Conservation (phyloP, 2,888 invertebrate genomes). For the Lasioglossum calceatum region DNA sequence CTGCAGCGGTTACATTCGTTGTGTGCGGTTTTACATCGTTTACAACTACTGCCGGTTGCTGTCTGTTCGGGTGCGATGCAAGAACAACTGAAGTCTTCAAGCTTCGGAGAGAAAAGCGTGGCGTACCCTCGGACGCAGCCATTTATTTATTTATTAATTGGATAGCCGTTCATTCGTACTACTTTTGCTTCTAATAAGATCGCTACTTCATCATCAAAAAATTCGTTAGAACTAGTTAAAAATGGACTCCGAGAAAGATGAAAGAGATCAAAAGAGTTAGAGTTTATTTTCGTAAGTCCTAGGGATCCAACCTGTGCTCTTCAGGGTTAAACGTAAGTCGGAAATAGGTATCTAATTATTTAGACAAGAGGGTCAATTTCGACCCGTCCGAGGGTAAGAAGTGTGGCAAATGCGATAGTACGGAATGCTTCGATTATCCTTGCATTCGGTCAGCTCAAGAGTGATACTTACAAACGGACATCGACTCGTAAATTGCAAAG, state of each 20-base stretch:
- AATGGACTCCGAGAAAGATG: background rate
- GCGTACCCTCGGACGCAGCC: background rate
- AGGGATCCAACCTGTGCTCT: background rate
- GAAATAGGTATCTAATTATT: background rate
- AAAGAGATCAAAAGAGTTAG: background rate
- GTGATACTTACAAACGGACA: conserved; percentile 36
- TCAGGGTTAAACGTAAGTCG: background rate
- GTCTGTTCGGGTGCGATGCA: conserved; percentile 35
- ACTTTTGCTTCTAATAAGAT: background rate
- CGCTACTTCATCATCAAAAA: background rate
- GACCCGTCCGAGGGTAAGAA: background rate
- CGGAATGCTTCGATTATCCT: conserved; percentile 53
- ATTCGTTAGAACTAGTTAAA: background rate
- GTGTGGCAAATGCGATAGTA: background rate
- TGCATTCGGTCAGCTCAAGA: conserved; percentile 33
- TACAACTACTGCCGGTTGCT: background rate
- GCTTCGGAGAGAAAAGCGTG: background rate
- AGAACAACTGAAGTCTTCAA: conserved; percentile 51
- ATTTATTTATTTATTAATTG: background rate
- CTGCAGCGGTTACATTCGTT: conserved; percentile 32
- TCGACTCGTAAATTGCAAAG: conserved; percentile 30
- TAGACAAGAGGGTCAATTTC: background rate
- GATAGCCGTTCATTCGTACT: background rate
- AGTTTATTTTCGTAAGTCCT: background rate
- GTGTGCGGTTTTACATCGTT: conserved; percentile 13